These are phyloP conservation scores for Hypothenemus hampei DNA, from an alignment of 1,140 invertebrate genomes.

Conservation along the genomic window DNA sequence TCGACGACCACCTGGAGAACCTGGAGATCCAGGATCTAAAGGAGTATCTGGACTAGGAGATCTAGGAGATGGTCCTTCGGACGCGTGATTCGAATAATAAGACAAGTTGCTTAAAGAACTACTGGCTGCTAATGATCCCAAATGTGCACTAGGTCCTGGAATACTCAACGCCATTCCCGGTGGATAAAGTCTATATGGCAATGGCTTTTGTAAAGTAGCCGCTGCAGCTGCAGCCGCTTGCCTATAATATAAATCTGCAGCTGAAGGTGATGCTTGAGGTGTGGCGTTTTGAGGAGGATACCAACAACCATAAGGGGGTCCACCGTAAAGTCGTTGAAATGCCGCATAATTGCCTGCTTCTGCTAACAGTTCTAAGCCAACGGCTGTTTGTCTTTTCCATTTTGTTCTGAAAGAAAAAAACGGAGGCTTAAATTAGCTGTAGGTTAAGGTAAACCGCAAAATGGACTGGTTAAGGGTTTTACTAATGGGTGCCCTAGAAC, in stretches of 20 bases:
- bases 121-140: conserved; percentile 54
- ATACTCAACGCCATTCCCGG: conserved; percentile 55
- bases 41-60: conserved; percentile 46
- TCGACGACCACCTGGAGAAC: conserved; percentile 40
- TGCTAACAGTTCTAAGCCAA: conserved; percentile 90
- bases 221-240: conserved; percentile 66
- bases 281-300: conserved; percentile 55
- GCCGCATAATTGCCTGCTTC: conserved; percentile 97
- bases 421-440: neutral
- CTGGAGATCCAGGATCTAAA: conserved; percentile 45
- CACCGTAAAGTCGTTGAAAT: conserved; percentile 88
- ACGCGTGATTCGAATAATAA: conserved; percentile 55
- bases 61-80: conserved; percentile 37
- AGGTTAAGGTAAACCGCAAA: neutral
- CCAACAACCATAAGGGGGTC: conserved; percentile 63
- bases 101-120: conserved; percentile 56
- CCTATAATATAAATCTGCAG: conserved; percentile 74
- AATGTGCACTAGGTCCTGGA: conserved; percentile 57
- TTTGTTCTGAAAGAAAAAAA: conserved; percentile 78
- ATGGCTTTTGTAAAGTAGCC: conserved; percentile 79
- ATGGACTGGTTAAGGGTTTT: no score
- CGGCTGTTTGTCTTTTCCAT: conserved; percentile 98
- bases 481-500: no score
- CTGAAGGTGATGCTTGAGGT: conserved; percentile 57
- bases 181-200: conserved; percentile 75